Base-by-base conservation (phyloP, 2,797 vertebrate species). In the Fistularia commersonii region DNA sequence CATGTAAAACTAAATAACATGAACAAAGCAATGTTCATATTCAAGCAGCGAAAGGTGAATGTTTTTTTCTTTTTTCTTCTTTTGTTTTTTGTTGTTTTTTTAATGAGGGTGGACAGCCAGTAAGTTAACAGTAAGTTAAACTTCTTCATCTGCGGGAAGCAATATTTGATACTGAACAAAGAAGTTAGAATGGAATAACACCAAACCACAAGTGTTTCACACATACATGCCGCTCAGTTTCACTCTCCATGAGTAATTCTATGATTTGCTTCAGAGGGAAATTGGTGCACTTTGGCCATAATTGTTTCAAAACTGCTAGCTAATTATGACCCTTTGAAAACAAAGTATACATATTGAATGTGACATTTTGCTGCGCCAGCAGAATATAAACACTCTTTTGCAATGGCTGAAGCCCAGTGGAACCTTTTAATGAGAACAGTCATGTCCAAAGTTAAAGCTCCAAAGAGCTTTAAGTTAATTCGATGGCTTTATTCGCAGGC, bases 281-380 rank as follows among this genome's bases (percentile, higher is more conserved):
- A 84, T 81, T 74, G 79, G 58, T 79, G 76, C 83, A 77, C 57
- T 83, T 87, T 84, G 59, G 74, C 77, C 76, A 53, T 80, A 85
- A 88, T 81, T 80, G 81, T 82, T 85, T 76, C 67, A 80, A 75
- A 85, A 82, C 81, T 81, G 68, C 78, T 15, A 33, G 61, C 81
- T 87, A 84, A 87, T 89, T 84, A 84, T 79, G 76, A 82, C 79
- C 80, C 81, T 85, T 81, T 76, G 61, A 73, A 83, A 83, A 79
- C 71, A 81, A 74, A 73, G 74, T 61, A 74, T 69, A 54, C 75
- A 77, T 79, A 90, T 86, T 82, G 42, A 41, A 77, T 61, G 75
- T 81, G 87, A 82, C 75, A 65, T 84, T 79, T 66, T 45, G 85
- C 82, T 79, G 67, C 8, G 76, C 64, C 75, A 75, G 81, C 74